Conservation (phyloP, 2,888 invertebrate genomes). For the Endotricha flammealis region DNA sequence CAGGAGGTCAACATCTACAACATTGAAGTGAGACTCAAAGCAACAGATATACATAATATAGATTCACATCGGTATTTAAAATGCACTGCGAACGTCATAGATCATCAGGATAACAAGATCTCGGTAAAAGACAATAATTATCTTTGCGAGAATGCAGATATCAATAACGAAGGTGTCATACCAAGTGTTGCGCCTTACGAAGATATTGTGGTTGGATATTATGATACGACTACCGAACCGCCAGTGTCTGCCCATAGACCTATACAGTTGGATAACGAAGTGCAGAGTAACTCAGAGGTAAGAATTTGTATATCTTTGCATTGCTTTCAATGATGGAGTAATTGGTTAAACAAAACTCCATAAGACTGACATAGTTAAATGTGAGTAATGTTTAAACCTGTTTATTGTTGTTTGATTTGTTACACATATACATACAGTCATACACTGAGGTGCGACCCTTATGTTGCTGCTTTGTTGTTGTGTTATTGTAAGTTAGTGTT, state of each 20-base stretch:
- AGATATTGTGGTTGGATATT: conserved; percentile 21
- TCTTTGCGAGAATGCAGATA: conserved; percentile 33
- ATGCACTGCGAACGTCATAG: conserved; percentile 48
- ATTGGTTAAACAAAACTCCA: no score
- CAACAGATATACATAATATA: conserved; percentile 33
- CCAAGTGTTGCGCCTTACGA: conserved; percentile 13
- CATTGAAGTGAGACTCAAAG: conserved; percentile 47
- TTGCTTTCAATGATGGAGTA: no score
- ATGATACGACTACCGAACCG: conserved; percentile 24
- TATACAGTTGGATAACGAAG: conserved; percentile 58
- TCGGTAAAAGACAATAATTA: conserved; percentile 34
- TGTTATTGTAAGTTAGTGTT: no score
- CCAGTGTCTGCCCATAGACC: conserved; percentile 33
- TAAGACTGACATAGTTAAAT: not conserved
- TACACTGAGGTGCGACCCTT: no score
- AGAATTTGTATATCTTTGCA: conserved; percentile 26
- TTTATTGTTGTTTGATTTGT: no score
- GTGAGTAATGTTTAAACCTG: no score
- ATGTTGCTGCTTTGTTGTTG: no score
- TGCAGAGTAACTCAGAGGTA: conserved; percentile 49
- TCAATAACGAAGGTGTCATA: conserved; percentile 10
- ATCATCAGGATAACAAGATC: conserved; percentile 32
- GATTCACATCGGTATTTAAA: conserved; percentile 37
- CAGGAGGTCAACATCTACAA: conserved; percentile 43
- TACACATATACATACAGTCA: no score